phyloP scores from a whole-genome alignment of 2,888 invertebrate species.

The Agrochola macilenta region DNA sequence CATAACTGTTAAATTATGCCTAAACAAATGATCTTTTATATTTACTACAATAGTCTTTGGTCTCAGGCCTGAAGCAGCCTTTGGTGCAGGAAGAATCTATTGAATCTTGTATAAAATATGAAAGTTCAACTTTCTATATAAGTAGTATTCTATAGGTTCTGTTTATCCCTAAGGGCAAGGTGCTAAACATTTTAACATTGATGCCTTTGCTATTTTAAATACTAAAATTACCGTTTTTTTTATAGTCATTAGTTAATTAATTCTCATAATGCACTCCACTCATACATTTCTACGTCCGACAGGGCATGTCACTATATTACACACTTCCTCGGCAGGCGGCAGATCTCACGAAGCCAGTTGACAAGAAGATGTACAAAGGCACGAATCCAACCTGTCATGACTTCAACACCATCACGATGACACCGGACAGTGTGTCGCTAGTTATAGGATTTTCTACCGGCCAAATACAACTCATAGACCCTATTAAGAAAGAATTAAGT shows the following conservation, averaged over 20 bases:
- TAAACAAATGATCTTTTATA: not conserved
- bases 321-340: conserved; percentile 92
- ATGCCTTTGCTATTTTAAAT: not conserved
- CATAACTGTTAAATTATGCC: not conserved
- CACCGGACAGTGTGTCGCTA: conserved; percentile 95
- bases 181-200: not conserved
- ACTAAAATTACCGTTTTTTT: not conserved
- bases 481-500: conserved; percentile 98
- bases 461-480: conserved; percentile 99
- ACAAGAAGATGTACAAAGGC: conserved; percentile 99
- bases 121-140: not conserved
- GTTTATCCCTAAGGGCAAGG: no score
- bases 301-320: conserved; percentile 61
- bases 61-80: not conserved
- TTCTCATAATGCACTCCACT: conserved; percentile 31
- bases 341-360: conserved; percentile 98
- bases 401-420: conserved; percentile 96
- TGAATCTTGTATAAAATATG: not conserved
- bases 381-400: conserved; percentile 99
- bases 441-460: conserved; percentile 99
- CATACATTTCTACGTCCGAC: conserved; percentile 56
- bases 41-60: not conserved
- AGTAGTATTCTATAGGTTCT: not conserved
- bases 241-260: not conserved
- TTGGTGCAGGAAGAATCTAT: not conserved